Evolutionary conservation across 2,797 vertebrate species (phyloP), one percentile per base, ranked within the genome.

Genomic region (Passerculus sandwichensis): DNA sequence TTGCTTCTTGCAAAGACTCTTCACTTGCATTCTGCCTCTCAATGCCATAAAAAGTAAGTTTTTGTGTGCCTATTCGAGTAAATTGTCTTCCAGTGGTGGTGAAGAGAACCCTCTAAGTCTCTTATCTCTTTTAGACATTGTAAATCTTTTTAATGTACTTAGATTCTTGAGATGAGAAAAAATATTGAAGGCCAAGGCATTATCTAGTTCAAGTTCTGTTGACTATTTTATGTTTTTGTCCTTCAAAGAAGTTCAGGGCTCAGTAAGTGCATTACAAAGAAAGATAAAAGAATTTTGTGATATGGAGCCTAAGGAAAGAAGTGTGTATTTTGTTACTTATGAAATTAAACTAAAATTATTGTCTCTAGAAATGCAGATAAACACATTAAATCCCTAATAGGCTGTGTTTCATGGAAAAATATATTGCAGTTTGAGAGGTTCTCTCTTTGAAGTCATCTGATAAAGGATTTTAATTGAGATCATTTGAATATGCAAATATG

Each of bases 401-500:
- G 36, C 73, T 86, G 70, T 86, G 56, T 85, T 92, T 95, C 79
- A 86, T 65, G 87, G 42, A 94, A 85, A 93, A 96, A 81, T 73
- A 71, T 82, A 92, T 84, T 94, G 84, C 74, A 53, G 96, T 94
- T 97, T 95, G 94, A 97, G 94, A 97, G 87, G n/a, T 77, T 87
- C 73, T 97, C 69, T 75, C 94, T 97, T 96, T 92, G 89, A 96
- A 97, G 95, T 96, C 82, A 95, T 97, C 88, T 95, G 93, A 96
- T 95, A 96, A 95, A 96, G 93, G 91, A 93, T 93, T 92, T 96
- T 97, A 97, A 97, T 93, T 97, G 97, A 97, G 96, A 97, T 97
- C 53, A 96, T 98, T 97, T 98, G 96, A 97, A 96, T 98, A 97
- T 98, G 97, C 97, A 97, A 97, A 98, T 97, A 93, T 67, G 57